A percentile compares a stretch with the other conserved stretches of the same genome.
Conservation (phyloP, 2,888 invertebrate species). For the Acleris literana region DNA sequence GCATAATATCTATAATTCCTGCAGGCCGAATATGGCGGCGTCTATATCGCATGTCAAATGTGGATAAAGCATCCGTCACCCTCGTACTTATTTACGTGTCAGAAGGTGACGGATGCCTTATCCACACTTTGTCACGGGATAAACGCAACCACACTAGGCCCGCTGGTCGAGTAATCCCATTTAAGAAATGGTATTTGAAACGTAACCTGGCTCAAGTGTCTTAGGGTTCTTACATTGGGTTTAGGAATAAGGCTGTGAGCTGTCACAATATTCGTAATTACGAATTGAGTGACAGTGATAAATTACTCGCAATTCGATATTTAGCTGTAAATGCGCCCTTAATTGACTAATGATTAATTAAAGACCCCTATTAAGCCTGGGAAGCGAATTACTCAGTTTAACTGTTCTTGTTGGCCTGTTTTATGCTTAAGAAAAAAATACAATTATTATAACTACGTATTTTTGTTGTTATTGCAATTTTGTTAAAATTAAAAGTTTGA, state of each 20-base stretch:
- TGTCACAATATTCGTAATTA: constrained; percentile 8
- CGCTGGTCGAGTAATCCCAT: constrained; percentile 7
- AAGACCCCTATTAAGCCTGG: constrained; percentile 13
- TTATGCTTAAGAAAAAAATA: too few species aligned
- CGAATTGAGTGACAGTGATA: constrained; percentile 21
- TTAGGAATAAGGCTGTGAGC: constrained; percentile 4
- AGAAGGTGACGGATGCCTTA: too few species aligned
- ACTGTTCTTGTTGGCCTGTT: constrained; percentile 1
- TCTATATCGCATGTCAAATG: too few species aligned
- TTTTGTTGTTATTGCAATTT: too few species aligned
- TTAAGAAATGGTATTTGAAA: constrained; percentile 20
- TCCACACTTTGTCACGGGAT: too few species aligned
- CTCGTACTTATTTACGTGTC: too few species aligned
- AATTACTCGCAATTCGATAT: constrained; percentile 20
- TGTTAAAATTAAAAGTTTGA: too few species aligned
- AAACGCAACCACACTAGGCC: too few species aligned
- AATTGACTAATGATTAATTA: constrained; percentile 21
- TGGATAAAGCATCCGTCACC: too few species aligned
- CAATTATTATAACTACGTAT: too few species aligned
- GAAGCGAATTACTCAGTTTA: constrained; percentile 7
- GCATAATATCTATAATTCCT: constrained; percentile 4
- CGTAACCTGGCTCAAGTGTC: constrained; percentile 25
- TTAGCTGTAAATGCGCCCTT: constrained; percentile 6
- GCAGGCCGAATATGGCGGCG: too few species aligned
- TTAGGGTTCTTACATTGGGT: background rate